phyloP scores from a whole-genome alignment of 1,140 invertebrate species.

The Bombus waltoni region DNA sequence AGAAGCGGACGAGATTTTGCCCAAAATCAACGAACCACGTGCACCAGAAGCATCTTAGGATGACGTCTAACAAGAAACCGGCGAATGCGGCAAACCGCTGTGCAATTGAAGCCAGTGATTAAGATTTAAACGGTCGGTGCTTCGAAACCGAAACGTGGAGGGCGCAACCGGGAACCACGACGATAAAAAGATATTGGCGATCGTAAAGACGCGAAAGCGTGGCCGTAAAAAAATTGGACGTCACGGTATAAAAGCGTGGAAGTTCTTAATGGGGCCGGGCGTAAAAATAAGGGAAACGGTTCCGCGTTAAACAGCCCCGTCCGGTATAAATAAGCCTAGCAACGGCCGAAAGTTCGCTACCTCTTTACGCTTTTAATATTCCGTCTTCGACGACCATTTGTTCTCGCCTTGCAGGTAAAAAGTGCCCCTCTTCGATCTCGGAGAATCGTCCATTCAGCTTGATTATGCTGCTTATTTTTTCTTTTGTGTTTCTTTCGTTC shows the following conservation, averaged over 20 bases:
- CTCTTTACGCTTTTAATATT: background rate
- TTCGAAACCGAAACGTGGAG: background rate
- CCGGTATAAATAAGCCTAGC: conserved; percentile 23
- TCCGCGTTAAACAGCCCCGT: conserved; percentile 4
- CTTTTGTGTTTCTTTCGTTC: too few relatives aligned
- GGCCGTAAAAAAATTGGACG: conserved; percentile 41
- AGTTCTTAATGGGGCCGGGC: conserved; percentile 3
- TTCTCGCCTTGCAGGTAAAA: too few relatives aligned
- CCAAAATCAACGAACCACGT: too few relatives aligned
- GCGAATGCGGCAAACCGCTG: background rate
- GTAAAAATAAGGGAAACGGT: conserved; percentile 39
- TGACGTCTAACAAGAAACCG: too few relatives aligned
- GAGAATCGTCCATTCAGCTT: too few relatives aligned
- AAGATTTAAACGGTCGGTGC: conserved; percentile 20
- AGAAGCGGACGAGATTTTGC: too few relatives aligned
- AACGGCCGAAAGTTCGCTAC: background rate
- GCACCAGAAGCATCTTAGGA: too few relatives aligned
- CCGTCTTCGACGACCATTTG: too few relatives aligned
- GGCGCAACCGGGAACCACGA: background rate
- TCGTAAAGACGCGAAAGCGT: conserved; percentile 26
- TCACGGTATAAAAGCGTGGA: conserved; percentile 10
- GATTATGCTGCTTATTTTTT: too few relatives aligned
- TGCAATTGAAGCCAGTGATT: background rate
- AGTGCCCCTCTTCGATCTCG: too few relatives aligned
- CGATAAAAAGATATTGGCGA: conserved; percentile 44